Evolutionary conservation across 2,113 vertebrate genomes (phyloP), one percentile per base, ranked within the genome.

Genomic region (Salvator merianae): DNA sequence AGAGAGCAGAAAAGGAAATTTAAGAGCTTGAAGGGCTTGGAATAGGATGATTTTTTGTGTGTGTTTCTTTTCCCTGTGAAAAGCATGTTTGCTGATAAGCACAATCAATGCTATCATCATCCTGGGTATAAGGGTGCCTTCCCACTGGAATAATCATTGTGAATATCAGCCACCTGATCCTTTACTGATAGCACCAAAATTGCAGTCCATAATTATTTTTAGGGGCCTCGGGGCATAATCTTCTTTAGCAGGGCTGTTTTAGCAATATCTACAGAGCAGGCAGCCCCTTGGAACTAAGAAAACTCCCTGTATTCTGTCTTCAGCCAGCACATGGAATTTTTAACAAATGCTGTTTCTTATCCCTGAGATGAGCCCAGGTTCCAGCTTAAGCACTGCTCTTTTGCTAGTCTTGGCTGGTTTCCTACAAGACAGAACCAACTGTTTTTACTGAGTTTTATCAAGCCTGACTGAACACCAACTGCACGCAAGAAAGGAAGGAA

Each of bases 61-160:
- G 38, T 65, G 34, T 24, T 65, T 14, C 40, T 47, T 34, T 30
- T 66, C 28, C 20, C 59, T 16, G 20, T 47, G 79, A 75, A 65
- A 75, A 75, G 32, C 18, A 32, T 26, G 13, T 63, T 72, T 38
- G 47, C 47, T 59, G 8, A 81, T 71, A 59, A 38, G 30, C 50
- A 53, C 38, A 34, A 40, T 72, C 50, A 70, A 36, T 32, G 34
- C 16, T 82, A 24, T 20, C 38, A 13, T 36, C 50, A 32, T 50
- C 24, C 34, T 32, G 24, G 79, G 38, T 30, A 72, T 2, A 0
- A 43, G 36, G 65, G 47, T 78, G 16, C 79, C 47, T 78, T 63
- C 32, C 9, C 28, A 66, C 77, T 47, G 36, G 72, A 83, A 91
- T 86, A 79, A 70, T 34, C 89, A 81, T 28, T 7, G 65, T 18